Evolutionary conservation across 2,113 vertebrate species (phyloP).

Genomic region (Pteronura brasiliensis): DNA sequence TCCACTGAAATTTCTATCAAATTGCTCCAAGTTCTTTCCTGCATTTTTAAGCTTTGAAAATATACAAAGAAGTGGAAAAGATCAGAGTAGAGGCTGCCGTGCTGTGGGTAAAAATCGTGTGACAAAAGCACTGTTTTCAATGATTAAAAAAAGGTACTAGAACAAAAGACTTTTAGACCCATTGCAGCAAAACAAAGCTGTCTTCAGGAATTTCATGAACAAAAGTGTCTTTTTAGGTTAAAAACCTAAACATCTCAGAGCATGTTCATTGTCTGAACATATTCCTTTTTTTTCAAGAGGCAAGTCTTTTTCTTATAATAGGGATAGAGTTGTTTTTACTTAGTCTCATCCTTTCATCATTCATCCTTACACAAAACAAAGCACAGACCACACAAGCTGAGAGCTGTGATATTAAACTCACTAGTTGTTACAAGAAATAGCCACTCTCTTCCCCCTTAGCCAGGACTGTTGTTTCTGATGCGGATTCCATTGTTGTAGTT

Average conservation of each 20-base stretch:
- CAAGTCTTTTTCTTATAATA: not conserved
- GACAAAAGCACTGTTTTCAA: not conserved
- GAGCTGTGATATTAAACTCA: not conserved
- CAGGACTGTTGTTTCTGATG: not conserved
- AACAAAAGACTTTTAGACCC: not conserved
- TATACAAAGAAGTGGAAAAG: not conserved
- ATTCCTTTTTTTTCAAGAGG: not conserved
- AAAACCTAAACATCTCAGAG: not conserved
- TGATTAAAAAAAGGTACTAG: not conserved
- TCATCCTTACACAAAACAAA: not conserved
- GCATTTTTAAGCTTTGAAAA: not conserved
- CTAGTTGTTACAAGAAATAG: not conserved
- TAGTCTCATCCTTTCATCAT: not conserved
- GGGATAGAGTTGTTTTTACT: not conserved
- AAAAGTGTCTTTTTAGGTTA: not conserved
- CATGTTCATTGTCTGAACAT: not conserved
- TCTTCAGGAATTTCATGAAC: not conserved
- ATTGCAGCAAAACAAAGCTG: not conserved
- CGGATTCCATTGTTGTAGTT: not conserved
- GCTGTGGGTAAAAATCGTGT: not conserved
- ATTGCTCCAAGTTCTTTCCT: not conserved
- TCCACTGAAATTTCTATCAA: not conserved
- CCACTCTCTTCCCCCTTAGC: not conserved
- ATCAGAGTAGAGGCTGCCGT: not conserved
- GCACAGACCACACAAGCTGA: not conserved